These are phyloP conservation scores for Eleutherodactylus coqui DNA, from an alignment of 2,797 vertebrate genomes.

Conservation along the genomic window DNA sequence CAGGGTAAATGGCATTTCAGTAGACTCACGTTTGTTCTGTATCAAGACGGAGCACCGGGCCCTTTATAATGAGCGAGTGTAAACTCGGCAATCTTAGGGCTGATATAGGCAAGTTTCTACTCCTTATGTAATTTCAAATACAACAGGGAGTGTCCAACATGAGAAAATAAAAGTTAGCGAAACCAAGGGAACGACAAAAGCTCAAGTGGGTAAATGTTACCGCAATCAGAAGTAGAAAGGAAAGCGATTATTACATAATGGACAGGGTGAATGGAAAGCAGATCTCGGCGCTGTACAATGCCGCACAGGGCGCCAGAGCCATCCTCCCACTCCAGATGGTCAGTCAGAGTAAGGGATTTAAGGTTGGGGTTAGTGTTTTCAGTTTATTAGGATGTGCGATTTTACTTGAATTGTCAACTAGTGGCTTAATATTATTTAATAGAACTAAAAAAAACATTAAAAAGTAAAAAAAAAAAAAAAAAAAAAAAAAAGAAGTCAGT, in stretches of 20 bases:
- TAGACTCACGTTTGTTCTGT: not conserved
- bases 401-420: not conserved
- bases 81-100: not conserved
- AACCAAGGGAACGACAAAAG: not conserved
- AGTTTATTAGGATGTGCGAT: not conserved
- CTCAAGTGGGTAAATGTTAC: conserved; percentile 17
- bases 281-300: not conserved
- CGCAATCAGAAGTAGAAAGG: not conserved
- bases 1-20: not conserved
- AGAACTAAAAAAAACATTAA: not conserved
- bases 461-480: not conserved
- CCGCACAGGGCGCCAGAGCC: not conserved
- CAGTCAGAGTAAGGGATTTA: not conserved
- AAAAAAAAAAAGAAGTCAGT: conserved; percentile 7
- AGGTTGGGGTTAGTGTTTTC: not conserved
- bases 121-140: not conserved
- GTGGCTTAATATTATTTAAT: not conserved
- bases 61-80: not conserved
- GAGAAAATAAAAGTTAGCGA: not conserved
- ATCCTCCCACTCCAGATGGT: not conserved
- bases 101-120: not conserved
- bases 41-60: not conserved
- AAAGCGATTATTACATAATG: not conserved
- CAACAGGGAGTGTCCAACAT: not conserved
- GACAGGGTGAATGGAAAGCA: not conserved